These are phyloP conservation scores for Centruroides vittatus DNA, from an alignment of 1,140 invertebrate genomes.

Conservation along the genomic window DNA sequence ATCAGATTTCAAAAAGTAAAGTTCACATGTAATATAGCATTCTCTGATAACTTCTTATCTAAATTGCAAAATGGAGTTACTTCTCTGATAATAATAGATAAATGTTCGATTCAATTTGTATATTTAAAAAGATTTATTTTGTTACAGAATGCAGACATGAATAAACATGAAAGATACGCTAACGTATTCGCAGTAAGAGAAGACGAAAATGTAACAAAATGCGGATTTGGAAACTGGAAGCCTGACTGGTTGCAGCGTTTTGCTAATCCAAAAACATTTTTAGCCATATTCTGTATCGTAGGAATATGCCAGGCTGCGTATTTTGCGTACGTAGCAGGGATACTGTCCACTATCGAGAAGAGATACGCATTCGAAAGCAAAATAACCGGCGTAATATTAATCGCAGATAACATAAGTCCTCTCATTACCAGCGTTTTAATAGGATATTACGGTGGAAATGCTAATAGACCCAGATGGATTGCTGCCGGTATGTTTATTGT, in stretches of 20 bases:
- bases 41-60: too few species aligned
- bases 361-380: constrained; percentile 60
- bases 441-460: constrained; percentile 27
- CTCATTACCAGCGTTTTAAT: constrained; percentile 5
- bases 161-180: too few species aligned
- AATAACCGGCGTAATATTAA: constrained; percentile 43
- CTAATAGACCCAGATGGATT: constrained; percentile 52
- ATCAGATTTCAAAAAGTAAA: too few species aligned
- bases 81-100: too few species aligned
- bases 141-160: too few species aligned
- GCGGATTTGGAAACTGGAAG: constrained; percentile 7
- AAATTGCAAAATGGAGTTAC: too few species aligned
- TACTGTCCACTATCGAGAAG: constrained; percentile 15
- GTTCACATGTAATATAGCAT: too few species aligned
- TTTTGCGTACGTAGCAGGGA: constrained; percentile 14
- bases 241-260: constrained; percentile 9
- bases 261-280: constrained; percentile 6
- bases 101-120: too few species aligned
- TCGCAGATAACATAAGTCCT: constrained; percentile 15
- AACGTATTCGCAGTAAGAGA: too few species aligned
- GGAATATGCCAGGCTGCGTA: constrained; percentile 13
- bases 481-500: constrained; percentile 51
- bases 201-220: neutral
- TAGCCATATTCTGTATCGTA: constrained; percentile 5
- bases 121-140: too few species aligned